phyloP scores from a whole-genome alignment of 2,797 vertebrate genomes.

The Urosaurus nigricauda region DNA sequence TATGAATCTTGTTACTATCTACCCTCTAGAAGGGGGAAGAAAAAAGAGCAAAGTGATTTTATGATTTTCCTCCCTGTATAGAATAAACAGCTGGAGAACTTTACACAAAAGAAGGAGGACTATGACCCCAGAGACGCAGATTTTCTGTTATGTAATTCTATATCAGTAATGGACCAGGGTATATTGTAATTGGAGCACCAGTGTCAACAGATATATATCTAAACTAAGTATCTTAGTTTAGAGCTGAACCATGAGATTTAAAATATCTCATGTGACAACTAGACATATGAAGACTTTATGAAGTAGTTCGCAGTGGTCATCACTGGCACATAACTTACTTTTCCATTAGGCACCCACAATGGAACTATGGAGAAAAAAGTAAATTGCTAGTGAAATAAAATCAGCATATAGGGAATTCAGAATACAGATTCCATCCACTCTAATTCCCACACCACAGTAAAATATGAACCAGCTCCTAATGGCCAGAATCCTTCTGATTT shows the following conservation, averaged over 20 bases:
- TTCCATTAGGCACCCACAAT: neutral
- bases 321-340: too few relatives aligned
- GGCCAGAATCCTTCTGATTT: too few relatives aligned
- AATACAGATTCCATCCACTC: neutral
- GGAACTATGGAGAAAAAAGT: neutral
- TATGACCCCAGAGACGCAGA: neutral
- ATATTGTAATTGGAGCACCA: neutral
- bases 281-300: neutral
- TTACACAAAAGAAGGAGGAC: neutral
- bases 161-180: too few relatives aligned
- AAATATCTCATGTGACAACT: neutral
- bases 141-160: neutral
- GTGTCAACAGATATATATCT: neutral
- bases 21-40: neutral
- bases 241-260: too few relatives aligned
- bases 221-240: neutral
- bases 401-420: neutral
- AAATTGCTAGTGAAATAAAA: neutral
- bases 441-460: neutral
- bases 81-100: neutral
- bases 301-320: neutral
- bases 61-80: too few relatives aligned
- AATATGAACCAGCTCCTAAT: neutral
- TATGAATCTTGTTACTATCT: neutral
- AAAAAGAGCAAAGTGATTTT: neutral